Evolutionary conservation across 1,140 invertebrate genomes (phyloP), one percentile per base, ranked within the genome.

Genomic region (Palaemon carinicauda): DNA sequence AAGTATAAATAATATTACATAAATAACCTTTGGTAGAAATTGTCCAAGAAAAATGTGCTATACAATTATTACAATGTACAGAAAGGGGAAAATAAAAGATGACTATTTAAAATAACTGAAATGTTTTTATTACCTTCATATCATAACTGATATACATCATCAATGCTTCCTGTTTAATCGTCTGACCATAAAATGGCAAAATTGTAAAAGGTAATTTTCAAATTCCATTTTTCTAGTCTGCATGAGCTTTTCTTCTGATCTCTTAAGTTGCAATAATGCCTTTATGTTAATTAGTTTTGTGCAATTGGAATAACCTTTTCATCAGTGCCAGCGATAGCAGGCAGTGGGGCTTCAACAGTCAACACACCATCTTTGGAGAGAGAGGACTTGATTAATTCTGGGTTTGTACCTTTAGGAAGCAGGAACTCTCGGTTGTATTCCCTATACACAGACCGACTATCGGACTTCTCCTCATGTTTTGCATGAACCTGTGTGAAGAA

Each of bases 371-470:
- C 97, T 92, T 97, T 92, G 9, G 92, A 93, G 10, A 92, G 89
- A 0, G 91, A 91, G 1, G 92, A 93, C 88, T 91, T 91, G 92
- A 98, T 98, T 65, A 94, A 94, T 92, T 98, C 96, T 0, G 97
- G 96, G 92, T 98, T 97, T 50, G 96, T 97, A 88, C 96, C 97
- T 92, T 97, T 97, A 5, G 97, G 97, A 90, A 98, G 92, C 91
- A 98, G 93, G 93, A 98, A 98, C 93, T 98, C 97, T 87, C 97
- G 94, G 92, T 98, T 98, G 94, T 98, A 98, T 91, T 98, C 97
- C 91, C 97, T 94, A 93, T 97, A 98, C 3, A 98, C 96, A 29
- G 96, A 97, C 93, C 97, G 97, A 90, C 95, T 97, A 91, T 98
- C 97, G 51, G 96, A 95, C 91, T 98, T 98, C 92, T 98, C 97